Percentiles rank a stretch among this genome's conserved stretches.
These are phyloP conservation scores for Vanessa cardui DNA, from an alignment of 2,888 invertebrate genomes.

Conservation along the genomic window DNA sequence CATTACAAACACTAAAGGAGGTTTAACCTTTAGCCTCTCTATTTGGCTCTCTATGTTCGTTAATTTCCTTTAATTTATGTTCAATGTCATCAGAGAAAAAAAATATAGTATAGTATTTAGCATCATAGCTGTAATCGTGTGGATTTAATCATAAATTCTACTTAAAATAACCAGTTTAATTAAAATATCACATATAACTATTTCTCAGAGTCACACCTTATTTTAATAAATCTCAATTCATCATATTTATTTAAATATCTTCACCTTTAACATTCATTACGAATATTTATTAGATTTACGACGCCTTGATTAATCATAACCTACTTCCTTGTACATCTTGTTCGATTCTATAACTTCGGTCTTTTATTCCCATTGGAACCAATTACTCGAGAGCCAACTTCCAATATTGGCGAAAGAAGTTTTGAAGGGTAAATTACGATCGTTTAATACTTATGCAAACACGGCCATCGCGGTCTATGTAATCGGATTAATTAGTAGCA, in stretches of 20 bases:
- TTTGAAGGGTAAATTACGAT: slow-evolving; percentile 24
- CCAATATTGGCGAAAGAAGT: slow-evolving; percentile 33
- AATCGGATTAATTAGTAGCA: slow-evolving; percentile 48
- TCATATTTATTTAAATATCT: slow-evolving; percentile 45
- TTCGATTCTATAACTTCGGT: slow-evolving; percentile 33
- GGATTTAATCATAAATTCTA: background rate
- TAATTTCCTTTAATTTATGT: too few relatives aligned
- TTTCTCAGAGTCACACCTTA: slow-evolving; percentile 37
- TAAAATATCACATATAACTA: slow-evolving; percentile 26
- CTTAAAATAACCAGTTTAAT: slow-evolving; percentile 18
- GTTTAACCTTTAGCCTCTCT: too few relatives aligned
- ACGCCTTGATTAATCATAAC: slow-evolving; percentile 40
- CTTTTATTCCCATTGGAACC: slow-evolving; percentile 18
- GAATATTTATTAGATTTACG: slow-evolving; percentile 40
- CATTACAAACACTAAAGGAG: too few relatives aligned
- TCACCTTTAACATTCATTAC: slow-evolving; percentile 43
- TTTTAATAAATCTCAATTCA: slow-evolving; percentile 33
- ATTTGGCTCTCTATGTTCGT: too few relatives aligned
- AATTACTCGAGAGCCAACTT: slow-evolving; percentile 32
- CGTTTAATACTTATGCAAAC: slow-evolving; percentile 39
- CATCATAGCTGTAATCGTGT: background rate
- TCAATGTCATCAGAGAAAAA: background rate
- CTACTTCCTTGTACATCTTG: slow-evolving; percentile 38
- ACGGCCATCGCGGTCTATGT: slow-evolving; percentile 37
- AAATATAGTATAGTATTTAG: background rate